Evolutionary conservation across 1,140 invertebrate species (phyloP).

Genomic region (Epicauta chinensis): DNA sequence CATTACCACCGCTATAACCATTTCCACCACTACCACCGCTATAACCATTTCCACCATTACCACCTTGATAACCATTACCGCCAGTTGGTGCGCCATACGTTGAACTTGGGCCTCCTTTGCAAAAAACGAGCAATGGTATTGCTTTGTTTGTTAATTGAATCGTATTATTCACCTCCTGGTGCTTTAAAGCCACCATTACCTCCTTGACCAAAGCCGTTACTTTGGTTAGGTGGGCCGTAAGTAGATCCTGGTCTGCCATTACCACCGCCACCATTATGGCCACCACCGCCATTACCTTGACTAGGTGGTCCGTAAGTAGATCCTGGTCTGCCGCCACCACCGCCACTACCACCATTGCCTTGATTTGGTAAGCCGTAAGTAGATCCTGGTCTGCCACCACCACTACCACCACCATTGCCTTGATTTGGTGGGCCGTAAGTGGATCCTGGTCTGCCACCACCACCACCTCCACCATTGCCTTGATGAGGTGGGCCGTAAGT

Average conservation of each 20-base stretch:
- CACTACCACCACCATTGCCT: conserved; percentile 6
- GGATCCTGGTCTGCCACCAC: conserved; percentile 5
- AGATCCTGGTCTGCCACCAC: conserved; percentile 2
- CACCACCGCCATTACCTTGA: conserved; percentile 6
- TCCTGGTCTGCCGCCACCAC: conserved; percentile 19
- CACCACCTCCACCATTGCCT: conserved; percentile 27
- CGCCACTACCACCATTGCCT: conserved; percentile 22
- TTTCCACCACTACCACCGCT: conserved; percentile 13
- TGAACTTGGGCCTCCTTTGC: conserved; percentile 8
- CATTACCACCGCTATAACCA: conserved; percentile 26
- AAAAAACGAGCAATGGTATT: conserved; percentile 1
- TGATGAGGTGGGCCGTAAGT: conserved; percentile 25
- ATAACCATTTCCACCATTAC: conserved; percentile 9
- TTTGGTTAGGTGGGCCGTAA: conserved; percentile 11
- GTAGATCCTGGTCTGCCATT: conserved; percentile 3
- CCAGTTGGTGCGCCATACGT: conserved; percentile 13
- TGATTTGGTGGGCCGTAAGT: conserved; percentile 17
- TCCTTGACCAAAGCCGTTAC: conserved; percentile 20
- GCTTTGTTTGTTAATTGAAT: neutral
- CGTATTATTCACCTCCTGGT: neutral
- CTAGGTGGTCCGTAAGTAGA: conserved; percentile 19
- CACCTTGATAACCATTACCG: conserved; percentile 14
- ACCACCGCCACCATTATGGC: conserved; percentile 7
- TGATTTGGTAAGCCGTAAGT: conserved; percentile 10
- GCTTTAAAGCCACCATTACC: conserved; percentile 20